Base-by-base conservation (phyloP, 1,140 invertebrate species). In the Zaprionus africanus region DNA sequence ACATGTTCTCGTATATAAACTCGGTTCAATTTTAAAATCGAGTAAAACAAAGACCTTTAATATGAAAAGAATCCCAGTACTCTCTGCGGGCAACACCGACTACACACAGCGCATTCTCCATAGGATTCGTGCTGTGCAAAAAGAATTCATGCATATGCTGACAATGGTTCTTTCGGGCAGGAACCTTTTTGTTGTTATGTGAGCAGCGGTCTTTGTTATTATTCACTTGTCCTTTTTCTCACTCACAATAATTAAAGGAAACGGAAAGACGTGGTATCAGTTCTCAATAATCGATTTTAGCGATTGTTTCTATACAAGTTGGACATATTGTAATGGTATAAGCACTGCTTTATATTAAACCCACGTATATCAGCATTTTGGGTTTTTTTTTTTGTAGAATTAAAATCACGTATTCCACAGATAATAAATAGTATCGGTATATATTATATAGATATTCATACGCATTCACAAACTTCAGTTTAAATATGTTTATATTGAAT, bases 191-290 rank as follows among this genome's bases (percentile, higher is more conserved):
- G 61, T 41, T 51, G 31, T 56, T 17, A 78, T 41, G 34, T 84
- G 75, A 86, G 72, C 63, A 82, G 38, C 53, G 38, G 54, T 41
- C 34, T 78, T 76, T 84, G 70, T 84, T 81, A 73, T 60, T 76
- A 38, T 78, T 74, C 84, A 79, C 77, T 82, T 86, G 79, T 72
- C 77, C 77, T 62, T 70, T 87, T 79, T 78, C 67, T 38, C 62
- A 66, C 46, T 73, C 12, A 22, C 57, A n/a, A 24, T 22, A 22
- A 56, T 61, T 65, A 31, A 31, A 65, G 34, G 38, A 54, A 57
- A 63, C 9, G 31, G 31, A 34, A 34, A 34, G 31, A 34, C 31
- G 31, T 11, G 31, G 31, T 11, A 11, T 11, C 31, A 34, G 31
- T 34, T 11, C 31, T 34, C 31, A 34, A 34, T 34, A 26, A 5